Conservation (phyloP, 1,140 invertebrate species). For the Zaprionus nigranus region DNA sequence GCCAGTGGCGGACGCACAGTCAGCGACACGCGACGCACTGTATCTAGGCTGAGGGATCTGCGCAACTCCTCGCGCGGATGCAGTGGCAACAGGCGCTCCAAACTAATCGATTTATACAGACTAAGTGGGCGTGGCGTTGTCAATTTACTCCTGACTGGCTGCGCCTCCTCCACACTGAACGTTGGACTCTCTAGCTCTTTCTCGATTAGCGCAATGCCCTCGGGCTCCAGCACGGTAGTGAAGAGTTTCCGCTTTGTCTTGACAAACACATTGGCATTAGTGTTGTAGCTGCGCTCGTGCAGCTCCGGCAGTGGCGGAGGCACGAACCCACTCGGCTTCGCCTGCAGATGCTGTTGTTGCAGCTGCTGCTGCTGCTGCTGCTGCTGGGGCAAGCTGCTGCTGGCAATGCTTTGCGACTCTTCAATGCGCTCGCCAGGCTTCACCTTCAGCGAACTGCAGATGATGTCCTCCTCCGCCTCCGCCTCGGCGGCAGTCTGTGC, state of each 20-base stretch:
- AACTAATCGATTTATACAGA: slow-evolving; percentile 63
- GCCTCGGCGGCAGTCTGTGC: slow-evolving; percentile 30
- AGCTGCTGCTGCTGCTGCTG: too few relatives aligned
- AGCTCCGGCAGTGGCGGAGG: slow-evolving; percentile 71
- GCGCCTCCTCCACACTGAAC: slow-evolving; percentile 40
- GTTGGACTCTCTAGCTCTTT: slow-evolving; percentile 68
- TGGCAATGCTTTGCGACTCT: slow-evolving; percentile 58
- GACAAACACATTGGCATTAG: slow-evolving; percentile 87
- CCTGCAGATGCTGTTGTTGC: not conserved
- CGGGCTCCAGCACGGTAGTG: slow-evolving; percentile 86
- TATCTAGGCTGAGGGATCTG: slow-evolving; percentile 59
- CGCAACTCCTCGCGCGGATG: slow-evolving; percentile 43
- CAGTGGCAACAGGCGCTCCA: slow-evolving; percentile 44
- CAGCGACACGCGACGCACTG: slow-evolving; percentile 16
- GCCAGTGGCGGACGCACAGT: slow-evolving; percentile 64
- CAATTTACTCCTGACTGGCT: not conserved
- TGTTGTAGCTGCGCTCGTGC: slow-evolving; percentile 79
- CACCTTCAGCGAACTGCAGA: slow-evolving; percentile 71
- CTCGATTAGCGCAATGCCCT: slow-evolving; percentile 69
- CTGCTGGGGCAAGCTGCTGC: slow-evolving; percentile 14
- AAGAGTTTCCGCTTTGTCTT: slow-evolving; percentile 92
- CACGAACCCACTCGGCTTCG: slow-evolving; percentile 50
- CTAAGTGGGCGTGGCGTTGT: slow-evolving; percentile 32
- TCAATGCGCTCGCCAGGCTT: slow-evolving; percentile 83
- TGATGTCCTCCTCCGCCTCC: slow-evolving; percentile 68